A percentile compares a stretch with the other conserved stretches of the same genome.
These are phyloP conservation scores for Callimorpha dominula DNA, from an alignment of 2,888 invertebrate species.

Conservation along the genomic window DNA sequence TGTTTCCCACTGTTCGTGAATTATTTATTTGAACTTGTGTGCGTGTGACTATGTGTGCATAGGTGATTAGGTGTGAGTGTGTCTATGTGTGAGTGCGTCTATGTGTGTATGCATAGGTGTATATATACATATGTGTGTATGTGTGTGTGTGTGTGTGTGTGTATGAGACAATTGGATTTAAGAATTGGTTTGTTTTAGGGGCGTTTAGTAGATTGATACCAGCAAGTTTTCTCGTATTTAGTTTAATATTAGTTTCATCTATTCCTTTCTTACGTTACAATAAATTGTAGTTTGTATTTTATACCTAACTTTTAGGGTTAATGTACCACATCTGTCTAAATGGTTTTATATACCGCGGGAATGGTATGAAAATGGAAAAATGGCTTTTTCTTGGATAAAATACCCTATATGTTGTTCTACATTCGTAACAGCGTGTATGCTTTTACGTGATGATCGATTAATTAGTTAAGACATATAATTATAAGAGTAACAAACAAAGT, in stretches of 20 bases:
- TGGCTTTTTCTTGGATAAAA: too few relatives aligned
- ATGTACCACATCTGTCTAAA: too few relatives aligned
- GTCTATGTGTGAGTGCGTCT: background rate
- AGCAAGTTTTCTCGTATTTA: slow-evolving; percentile 9
- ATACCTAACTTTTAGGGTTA: too few relatives aligned
- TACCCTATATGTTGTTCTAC: too few relatives aligned
- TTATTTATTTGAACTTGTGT: slow-evolving; percentile 51
- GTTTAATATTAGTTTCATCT: slow-evolving; percentile 3
- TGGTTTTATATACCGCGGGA: too few relatives aligned
- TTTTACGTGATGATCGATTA: too few relatives aligned
- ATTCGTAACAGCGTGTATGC: too few relatives aligned
- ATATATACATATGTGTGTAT: background rate
- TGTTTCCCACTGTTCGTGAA: slow-evolving; percentile 42
- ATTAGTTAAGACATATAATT: too few relatives aligned
- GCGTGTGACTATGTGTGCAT: slow-evolving; percentile 2
- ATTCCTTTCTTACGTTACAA: background rate
- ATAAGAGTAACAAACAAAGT: too few relatives aligned
- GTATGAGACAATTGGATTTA: slow-evolving; percentile 24
- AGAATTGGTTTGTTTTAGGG: slow-evolving; percentile 32
- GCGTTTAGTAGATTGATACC: slow-evolving; percentile 23
- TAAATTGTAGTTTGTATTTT: background rate
- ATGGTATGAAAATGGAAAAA: too few relatives aligned
- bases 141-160: slow-evolving; percentile 22
- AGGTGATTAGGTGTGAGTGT: background rate
- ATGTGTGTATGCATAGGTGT: background rate